Conservation (phyloP, 2,888 invertebrate genomes). For the Morpho achilles region DNA sequence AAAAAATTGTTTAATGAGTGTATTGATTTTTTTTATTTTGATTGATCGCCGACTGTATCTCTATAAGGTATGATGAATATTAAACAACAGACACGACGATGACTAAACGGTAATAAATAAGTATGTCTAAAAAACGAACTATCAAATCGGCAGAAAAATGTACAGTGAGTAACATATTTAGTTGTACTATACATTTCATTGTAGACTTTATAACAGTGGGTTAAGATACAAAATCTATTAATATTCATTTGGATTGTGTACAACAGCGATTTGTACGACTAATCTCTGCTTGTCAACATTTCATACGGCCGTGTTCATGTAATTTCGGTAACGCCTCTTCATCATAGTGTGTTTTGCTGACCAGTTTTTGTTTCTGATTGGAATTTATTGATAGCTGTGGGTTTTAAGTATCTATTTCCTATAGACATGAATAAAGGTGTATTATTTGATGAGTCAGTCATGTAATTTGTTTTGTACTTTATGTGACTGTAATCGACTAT, state of each 20-base stretch:
- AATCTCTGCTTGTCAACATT: constrained; percentile 59
- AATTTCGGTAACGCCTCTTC: constrained; percentile 61
- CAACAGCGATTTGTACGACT: constrained; percentile 38
- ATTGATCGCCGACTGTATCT: constrained; percentile 63
- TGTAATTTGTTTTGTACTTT: too few relatives aligned
- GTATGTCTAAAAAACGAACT: constrained; percentile 39
- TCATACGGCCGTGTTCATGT: constrained; percentile 46
- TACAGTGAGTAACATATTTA: constrained; percentile 4
- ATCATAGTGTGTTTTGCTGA: constrained; percentile 42
- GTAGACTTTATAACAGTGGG: not conserved
- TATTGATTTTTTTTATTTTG: constrained; percentile 37
- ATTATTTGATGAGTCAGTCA: not conserved
- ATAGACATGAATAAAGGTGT: constrained; percentile 1
- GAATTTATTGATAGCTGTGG: constrained; percentile 32
- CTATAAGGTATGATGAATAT: constrained; percentile 57
- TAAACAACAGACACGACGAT: constrained; percentile 49
- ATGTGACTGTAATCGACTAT: too few relatives aligned
- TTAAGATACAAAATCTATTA: constrained; percentile 8
- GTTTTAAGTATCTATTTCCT: constrained; percentile 7
- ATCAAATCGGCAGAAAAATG: constrained; percentile 27
- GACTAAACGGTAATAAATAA: constrained; percentile 69
- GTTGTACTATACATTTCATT: not conserved
- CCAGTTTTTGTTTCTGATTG: constrained; percentile 38
- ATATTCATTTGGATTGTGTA: constrained; percentile 32
- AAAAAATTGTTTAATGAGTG: constrained; percentile 12